phyloP scores from a whole-genome alignment of 2,113 vertebrate species.

The Ammodytes dubius region DNA sequence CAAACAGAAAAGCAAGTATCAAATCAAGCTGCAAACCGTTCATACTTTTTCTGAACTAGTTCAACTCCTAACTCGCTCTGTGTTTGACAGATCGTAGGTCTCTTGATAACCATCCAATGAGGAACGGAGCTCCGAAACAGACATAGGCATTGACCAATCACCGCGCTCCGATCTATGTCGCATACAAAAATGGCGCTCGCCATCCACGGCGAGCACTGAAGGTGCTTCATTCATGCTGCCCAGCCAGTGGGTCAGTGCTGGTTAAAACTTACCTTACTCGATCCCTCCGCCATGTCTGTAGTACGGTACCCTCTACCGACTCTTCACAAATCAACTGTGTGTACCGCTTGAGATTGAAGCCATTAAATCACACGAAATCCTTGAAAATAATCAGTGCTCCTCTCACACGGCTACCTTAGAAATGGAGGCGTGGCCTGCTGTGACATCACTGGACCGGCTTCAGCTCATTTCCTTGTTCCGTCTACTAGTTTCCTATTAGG shows the following conservation, averaged over 20 bases:
- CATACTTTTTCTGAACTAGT: not conserved
- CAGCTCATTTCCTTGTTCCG: conserved; percentile 74
- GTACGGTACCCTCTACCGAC: not conserved
- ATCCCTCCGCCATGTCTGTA: conserved; percentile 67
- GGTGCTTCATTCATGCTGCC: not conserved
- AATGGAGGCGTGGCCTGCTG: conserved; percentile 27
- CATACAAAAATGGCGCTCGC: conserved; percentile 19
- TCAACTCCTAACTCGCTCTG: not conserved
- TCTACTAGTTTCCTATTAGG: not conserved
- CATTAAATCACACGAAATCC: not conserved
- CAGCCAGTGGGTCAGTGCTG: too few relatives aligned
- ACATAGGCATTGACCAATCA: conserved; percentile 43
- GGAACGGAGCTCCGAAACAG: fast-evolving
- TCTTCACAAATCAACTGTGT: not conserved
- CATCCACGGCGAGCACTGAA: not conserved
- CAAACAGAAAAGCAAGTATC: too few relatives aligned
- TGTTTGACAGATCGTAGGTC: not conserved
- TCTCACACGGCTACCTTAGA: not conserved
- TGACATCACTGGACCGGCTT: conserved; percentile 45
- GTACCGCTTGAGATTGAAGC: not conserved
- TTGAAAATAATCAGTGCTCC: not conserved
- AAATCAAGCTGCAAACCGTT: not conserved
- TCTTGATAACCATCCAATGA: conserved; percentile 49
- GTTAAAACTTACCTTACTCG: conserved; percentile 53
- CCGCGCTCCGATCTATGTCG: not conserved